Conservation (phyloP, 2,797 vertebrate genomes). For the Trematomus bernacchii region DNA sequence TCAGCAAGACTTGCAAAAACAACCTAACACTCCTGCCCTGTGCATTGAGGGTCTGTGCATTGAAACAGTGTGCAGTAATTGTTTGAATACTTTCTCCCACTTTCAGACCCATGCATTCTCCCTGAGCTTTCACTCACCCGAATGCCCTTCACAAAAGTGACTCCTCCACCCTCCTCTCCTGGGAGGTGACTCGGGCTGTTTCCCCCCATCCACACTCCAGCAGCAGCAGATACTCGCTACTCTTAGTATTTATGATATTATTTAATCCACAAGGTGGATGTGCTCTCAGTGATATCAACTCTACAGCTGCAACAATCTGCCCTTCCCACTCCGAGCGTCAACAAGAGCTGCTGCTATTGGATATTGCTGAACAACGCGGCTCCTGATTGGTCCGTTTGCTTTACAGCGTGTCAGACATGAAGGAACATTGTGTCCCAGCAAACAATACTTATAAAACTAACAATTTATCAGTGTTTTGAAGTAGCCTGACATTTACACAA, state of each 20-base stretch:
- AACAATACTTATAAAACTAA: neutral
- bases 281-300: neutral
- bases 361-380: slow-evolving; percentile 44
- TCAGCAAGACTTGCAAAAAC: neutral
- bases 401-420: slow-evolving; percentile 3
- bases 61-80: neutral
- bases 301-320: slow-evolving; percentile 23
- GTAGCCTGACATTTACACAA: too few relatives aligned
- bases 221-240: neutral
- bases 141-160: slow-evolving; percentile 82
- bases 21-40: neutral
- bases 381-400: slow-evolving; percentile 64
- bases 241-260: neutral
- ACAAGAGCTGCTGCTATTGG: slow-evolving; percentile 70
- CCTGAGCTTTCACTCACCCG: slow-evolving; percentile 76
- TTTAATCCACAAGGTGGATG: slow-evolving; percentile 40
- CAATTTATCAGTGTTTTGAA: too few relatives aligned
- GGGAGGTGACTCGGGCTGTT: slow-evolving; percentile 76
- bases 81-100: neutral
- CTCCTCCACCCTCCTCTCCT: slow-evolving; percentile 62
- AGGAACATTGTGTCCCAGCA: slow-evolving; percentile 71
- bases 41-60: neutral
- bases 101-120: neutral
- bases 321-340: slow-evolving; percentile 42
- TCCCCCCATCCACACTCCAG: slow-evolving; percentile 74